Conservation (phyloP, 2,888 invertebrate genomes). For the Hedychridium roseum region DNA sequence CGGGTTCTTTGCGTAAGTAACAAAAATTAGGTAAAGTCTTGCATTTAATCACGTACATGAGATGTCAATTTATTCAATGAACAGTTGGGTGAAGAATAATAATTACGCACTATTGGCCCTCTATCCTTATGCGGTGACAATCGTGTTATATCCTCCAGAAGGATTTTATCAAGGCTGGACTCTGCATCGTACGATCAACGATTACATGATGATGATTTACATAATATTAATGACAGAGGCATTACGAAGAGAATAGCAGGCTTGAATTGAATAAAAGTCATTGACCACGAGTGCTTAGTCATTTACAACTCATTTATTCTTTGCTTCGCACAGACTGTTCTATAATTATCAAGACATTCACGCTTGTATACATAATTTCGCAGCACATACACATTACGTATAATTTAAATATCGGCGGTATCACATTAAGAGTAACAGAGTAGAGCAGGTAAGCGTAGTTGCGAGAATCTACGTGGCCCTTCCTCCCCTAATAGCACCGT, state of each 20-base stretch:
- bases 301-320: background rate
- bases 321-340: conserved; percentile 3
- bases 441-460: conserved; percentile 39
- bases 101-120: conserved; percentile 35
- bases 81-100: conserved; percentile 27
- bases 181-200: conserved; percentile 33
- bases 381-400: conserved; percentile 17
- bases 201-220: conserved; percentile 46
- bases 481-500: no score
- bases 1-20: conserved; percentile 38
- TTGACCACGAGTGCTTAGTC: background rate
- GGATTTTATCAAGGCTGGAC: conserved; percentile 44
- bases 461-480: no score
- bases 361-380: background rate
- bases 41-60: background rate
- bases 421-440: conserved; percentile 35
- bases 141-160: conserved; percentile 33
- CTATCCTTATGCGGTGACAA: conserved; percentile 38
- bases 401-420: conserved; percentile 32
- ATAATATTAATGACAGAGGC: conserved; percentile 44
- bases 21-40: background rate
- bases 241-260: conserved; percentile 21
- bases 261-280: background rate
- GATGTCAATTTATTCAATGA: conserved; percentile 6
- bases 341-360: background rate